Base-by-base conservation (phyloP, 2,113 vertebrate genomes). In the Hystrix cristata region DNA sequence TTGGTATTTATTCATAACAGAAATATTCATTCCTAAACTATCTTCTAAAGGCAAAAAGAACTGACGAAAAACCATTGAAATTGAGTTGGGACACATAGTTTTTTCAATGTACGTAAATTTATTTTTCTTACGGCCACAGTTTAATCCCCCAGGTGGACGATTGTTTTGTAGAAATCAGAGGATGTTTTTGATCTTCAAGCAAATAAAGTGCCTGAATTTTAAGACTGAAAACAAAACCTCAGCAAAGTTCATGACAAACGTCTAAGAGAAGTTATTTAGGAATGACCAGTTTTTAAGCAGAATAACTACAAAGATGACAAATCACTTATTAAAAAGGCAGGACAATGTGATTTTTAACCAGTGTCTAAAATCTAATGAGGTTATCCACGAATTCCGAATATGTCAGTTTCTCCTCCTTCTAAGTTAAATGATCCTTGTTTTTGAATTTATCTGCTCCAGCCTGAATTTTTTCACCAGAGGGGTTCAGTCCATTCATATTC, bases 171-270 rank as follows among this genome's bases (percentile, higher is more conserved):
- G 89, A 88, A 94, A 96, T 59, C 57, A 89, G 65, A 92, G 71
- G n/a, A 46, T 55, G 69, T 55, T 94, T 93, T 43, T 96, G 65
- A 86, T 90, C 57, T 80, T 95, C 81, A 82, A 96, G 53, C 46
- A 94, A 92, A 82, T n/a, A 67, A 83, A 91, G 27, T n/a, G 7
- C 15, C 13, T 29, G 53, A 38, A 72, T 25, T 89, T 97, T 96
- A 78, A 69, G 46, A 84, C 60, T 13, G 48, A 97, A 97, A 81
- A 55, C 51, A 87, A 87, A 91, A 72, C 25, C 19, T 64, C 55
- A 87, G 74, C 43, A 71, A 91, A 55, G 43, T 64, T 88, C 74
- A 86, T 69, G 80, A 72, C 57, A 93, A 96, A 96, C 43, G 95
- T 96, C 67, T 71, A 80, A 96, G 74, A 94, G 81, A 62, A n/a